Percentiles rank a stretch among this genome's conserved stretches.
Conservation (phyloP, 2,888 invertebrate species). For the Leptogaster cylindrica region DNA sequence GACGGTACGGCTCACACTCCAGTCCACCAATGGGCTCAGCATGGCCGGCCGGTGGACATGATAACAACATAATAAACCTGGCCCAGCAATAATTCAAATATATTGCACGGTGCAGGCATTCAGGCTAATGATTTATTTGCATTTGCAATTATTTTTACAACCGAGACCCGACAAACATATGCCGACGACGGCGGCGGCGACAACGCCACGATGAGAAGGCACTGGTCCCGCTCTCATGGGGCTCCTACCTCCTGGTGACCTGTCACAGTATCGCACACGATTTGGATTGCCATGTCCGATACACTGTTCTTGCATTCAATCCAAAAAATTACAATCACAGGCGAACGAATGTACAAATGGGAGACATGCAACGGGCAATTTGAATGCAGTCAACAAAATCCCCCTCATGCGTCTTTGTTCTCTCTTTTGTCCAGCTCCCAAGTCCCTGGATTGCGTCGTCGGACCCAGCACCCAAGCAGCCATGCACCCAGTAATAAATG, state of each 20-base stretch:
- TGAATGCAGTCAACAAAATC: not conserved
- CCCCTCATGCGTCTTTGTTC: not conserved
- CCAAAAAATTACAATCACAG: conserved; percentile 25
- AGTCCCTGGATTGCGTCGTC: too few relatives aligned
- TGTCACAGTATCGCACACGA: conserved; percentile 23
- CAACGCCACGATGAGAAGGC: not conserved
- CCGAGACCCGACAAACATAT: conserved; percentile 3
- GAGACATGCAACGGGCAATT: conserved; percentile 8
- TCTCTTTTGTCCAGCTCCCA: conserved; percentile 1
- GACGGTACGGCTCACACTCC: conserved; percentile 1
- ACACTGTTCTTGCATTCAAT: conserved; percentile 26
- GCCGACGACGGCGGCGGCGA: not conserved
- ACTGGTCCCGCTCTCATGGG: not conserved
- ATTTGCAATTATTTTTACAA: conserved; percentile 34
- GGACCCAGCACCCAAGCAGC: not conserved
- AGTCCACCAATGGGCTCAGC: not conserved
- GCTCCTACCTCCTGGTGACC: not conserved
- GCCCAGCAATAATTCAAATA: conserved; percentile 28
- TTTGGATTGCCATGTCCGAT: conserved; percentile 27
- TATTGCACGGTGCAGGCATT: conserved; percentile 30
- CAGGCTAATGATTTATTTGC: conserved; percentile 31
- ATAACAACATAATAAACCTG: conserved; percentile 32
- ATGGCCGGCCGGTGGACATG: conserved; percentile 13
- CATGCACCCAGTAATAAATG: conserved; percentile 27
- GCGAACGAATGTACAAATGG: conserved; percentile 9